These are phyloP conservation scores for Aspidoscelis tigris DNA, from an alignment of 2,113 vertebrate genomes.

Conservation along the genomic window DNA sequence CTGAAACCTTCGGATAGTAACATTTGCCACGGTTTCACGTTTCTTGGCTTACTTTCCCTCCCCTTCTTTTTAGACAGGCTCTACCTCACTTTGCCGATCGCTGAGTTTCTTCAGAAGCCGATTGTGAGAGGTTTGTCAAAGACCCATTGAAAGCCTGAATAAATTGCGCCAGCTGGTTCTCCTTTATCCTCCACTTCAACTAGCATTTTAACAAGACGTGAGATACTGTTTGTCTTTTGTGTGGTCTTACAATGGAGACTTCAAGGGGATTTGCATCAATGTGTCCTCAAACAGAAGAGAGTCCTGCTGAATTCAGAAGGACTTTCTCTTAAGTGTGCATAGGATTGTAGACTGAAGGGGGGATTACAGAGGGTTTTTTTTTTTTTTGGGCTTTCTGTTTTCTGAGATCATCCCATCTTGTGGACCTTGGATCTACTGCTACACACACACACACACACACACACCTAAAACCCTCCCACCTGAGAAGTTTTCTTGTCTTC, in stretches of 20 bases:
- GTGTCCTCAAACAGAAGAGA: neutral
- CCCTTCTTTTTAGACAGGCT: neutral
- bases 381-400: neutral
- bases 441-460: too few relatives aligned
- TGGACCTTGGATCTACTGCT: too few relatives aligned
- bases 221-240: constrained; percentile 6
- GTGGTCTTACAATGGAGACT: constrained; percentile 1
- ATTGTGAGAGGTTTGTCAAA: constrained; percentile 29
- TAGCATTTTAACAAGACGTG: constrained; percentile 2
- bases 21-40: neutral
- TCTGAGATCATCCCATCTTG: too few relatives aligned
- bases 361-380: neutral
- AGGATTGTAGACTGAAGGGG: neutral
- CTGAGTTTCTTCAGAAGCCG: constrained; percentile 17
- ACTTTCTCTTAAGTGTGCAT: neutral
- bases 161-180: constrained; percentile 30
- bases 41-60: neutral
- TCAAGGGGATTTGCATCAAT: neutral
- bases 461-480: too few relatives aligned
- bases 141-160: constrained; percentile 28
- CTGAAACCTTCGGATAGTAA: neutral
- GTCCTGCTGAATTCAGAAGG: neutral
- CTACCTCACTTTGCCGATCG: constrained; percentile 8
- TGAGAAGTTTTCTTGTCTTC: too few relatives aligned
- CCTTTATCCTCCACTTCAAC: neutral